Conservation (phyloP, 2,888 invertebrate species). For the Nudaria mundana region DNA sequence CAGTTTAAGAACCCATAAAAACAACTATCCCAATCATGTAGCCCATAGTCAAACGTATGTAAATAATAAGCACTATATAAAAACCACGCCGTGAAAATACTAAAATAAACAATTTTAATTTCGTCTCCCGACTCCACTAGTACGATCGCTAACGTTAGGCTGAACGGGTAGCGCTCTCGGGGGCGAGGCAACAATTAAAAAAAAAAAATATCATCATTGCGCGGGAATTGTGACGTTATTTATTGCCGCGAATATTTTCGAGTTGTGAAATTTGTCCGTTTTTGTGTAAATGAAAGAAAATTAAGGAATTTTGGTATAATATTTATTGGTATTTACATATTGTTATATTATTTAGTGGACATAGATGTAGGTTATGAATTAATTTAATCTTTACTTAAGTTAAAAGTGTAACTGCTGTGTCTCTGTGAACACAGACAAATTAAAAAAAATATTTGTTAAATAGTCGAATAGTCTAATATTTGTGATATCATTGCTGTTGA, state of each 20-base stretch:
- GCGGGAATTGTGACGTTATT: conserved; percentile 26
- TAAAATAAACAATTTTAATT: conserved; percentile 55
- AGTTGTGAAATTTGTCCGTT: conserved; percentile 1
- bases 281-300: conserved; percentile 3
- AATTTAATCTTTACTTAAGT: no score
- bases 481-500: no score
- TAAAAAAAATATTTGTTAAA: no score
- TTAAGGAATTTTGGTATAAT: conserved; percentile 7
- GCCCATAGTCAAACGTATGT: conserved; percentile 14
- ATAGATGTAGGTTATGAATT: no score
- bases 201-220: conserved; percentile 7
- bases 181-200: conserved; percentile 14
- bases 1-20: conserved; percentile 6
- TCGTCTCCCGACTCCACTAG: conserved; percentile 37
- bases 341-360: background rate
- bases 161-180: conserved; percentile 24
- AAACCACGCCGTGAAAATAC: conserved; percentile 46
- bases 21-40: background rate
- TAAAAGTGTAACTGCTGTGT: no score
- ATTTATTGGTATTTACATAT: conserved; percentile 1
- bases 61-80: conserved; percentile 35
- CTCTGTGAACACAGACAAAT: no score
- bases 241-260: background rate
- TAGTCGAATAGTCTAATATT: no score
- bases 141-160: conserved; percentile 30